These are phyloP conservation scores for Cephus runcator DNA, from an alignment of 2,888 invertebrate genomes.

Conservation along the genomic window DNA sequence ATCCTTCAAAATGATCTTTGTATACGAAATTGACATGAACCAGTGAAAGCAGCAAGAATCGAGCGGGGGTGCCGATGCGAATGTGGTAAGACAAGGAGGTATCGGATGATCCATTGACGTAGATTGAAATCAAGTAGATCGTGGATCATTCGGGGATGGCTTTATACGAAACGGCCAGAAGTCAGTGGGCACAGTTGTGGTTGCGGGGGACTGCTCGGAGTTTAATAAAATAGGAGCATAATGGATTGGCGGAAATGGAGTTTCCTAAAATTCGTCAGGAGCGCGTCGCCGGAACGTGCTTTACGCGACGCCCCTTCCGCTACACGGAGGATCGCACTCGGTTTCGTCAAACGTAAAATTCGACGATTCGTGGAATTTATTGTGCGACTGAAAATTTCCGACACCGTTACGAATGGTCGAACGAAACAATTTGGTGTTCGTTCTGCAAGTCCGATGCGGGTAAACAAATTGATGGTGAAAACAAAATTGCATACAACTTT, in stretches of 20 bases:
- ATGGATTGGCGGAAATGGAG: neutral
- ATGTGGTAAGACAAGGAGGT: neutral
- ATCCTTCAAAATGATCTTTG: neutral
- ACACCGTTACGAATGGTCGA: neutral
- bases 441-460: neutral
- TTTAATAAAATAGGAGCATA: neutral
- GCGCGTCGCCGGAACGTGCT: neutral
- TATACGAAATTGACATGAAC: neutral
- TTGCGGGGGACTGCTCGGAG: neutral
- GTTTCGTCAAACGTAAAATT: neutral
- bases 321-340: neutral
- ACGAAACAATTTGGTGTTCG: neutral
- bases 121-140: neutral
- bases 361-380: neutral
- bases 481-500: neutral
- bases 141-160: neutral
- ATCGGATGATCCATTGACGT: neutral
- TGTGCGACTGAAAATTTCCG: neutral
- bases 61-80: neutral
- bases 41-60: neutral
- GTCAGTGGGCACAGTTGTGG: neutral
- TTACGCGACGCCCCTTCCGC: neutral
- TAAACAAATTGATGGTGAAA: neutral
- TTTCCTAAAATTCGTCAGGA: neutral
- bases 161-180: neutral